Percentiles rank a stretch among this genome's conserved stretches.
Conservation (phyloP, 2,797 vertebrate genomes). For the Astyanax mexicanus region DNA sequence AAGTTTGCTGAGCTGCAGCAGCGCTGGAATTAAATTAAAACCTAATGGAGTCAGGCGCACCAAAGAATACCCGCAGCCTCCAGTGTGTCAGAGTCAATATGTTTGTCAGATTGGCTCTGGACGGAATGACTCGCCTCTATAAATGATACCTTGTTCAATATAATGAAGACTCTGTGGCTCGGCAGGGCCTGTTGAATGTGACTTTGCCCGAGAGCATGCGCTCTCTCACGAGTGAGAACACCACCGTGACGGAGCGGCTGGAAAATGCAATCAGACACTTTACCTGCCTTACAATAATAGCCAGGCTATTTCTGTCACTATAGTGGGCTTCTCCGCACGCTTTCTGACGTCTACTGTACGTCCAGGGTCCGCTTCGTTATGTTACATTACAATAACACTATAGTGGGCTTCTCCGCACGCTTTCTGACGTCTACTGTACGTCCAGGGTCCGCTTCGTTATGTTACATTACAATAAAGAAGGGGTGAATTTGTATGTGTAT, state of each 20-base stretch:
- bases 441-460: no score
- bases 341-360: conserved; percentile 56
- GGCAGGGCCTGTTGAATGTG: conserved; percentile 63
- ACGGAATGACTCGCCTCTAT: conserved; percentile 64
- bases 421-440: conserved; percentile 56
- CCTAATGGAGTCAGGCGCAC: conserved; percentile 61
- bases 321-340: conserved; percentile 59
- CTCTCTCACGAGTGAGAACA: conserved; percentile 65
- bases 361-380: no score
- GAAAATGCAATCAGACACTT: conserved; percentile 67
- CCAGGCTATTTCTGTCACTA: conserved; percentile 67
- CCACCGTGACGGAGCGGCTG: conserved; percentile 70
- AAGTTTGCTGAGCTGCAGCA: conserved; percentile 29
- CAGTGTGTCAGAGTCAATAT: conserved; percentile 73
- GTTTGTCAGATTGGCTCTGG: conserved; percentile 74
- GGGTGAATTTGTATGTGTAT: no score
- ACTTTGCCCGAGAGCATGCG: conserved; percentile 72
- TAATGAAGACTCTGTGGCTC: conserved; percentile 72
- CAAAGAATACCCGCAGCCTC: conserved; percentile 59
- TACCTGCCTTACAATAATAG: conserved; percentile 74
- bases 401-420: conserved; percentile 59
- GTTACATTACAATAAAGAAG: neutral
- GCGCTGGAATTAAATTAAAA: conserved; percentile 61
- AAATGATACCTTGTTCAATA: conserved; percentile 76
- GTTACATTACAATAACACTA: conserved; percentile 16